Conservation (phyloP, 2,113 vertebrate species). For the Atlantisia rogersi region DNA sequence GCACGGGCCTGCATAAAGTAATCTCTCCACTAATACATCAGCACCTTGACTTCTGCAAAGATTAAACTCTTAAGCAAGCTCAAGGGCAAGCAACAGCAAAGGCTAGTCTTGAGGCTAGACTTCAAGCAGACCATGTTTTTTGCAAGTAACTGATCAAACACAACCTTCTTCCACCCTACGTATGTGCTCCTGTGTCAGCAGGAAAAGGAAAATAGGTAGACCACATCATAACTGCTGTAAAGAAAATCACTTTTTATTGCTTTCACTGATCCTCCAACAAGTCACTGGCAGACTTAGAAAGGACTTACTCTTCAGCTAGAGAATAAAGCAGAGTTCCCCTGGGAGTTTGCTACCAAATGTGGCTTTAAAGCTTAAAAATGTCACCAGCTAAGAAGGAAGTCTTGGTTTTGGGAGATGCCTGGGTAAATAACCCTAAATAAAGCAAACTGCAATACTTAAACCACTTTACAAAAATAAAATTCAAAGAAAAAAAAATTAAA, state of each 20-base stretch:
- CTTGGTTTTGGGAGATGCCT: constrained; percentile 19
- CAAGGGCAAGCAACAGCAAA: neutral
- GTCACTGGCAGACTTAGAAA: neutral
- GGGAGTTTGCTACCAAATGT: neutral
- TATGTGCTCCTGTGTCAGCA: neutral
- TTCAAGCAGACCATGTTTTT: neutral
- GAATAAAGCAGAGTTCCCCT: neutral
- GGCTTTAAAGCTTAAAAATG: constrained; percentile 47
- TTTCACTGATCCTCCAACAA: neutral
- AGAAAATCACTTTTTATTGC: neutral
- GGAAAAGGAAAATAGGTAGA: neutral
- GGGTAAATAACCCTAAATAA: constrained; percentile 7
- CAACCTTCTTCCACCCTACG: neutral
- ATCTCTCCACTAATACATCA: neutral
- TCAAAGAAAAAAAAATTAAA: neutral
- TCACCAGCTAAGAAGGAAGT: constrained; percentile 23
- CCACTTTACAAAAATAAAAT: neutral
- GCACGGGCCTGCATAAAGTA: neutral
- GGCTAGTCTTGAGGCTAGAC: neutral
- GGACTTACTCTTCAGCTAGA: neutral
- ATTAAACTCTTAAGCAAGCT: neutral
- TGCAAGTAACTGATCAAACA: neutral
- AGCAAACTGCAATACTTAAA: neutral
- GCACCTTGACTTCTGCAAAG: neutral
- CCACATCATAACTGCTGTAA: neutral